phyloP scores from a whole-genome alignment of 2,888 invertebrate genomes.

The Deilephila elpenor region DNA sequence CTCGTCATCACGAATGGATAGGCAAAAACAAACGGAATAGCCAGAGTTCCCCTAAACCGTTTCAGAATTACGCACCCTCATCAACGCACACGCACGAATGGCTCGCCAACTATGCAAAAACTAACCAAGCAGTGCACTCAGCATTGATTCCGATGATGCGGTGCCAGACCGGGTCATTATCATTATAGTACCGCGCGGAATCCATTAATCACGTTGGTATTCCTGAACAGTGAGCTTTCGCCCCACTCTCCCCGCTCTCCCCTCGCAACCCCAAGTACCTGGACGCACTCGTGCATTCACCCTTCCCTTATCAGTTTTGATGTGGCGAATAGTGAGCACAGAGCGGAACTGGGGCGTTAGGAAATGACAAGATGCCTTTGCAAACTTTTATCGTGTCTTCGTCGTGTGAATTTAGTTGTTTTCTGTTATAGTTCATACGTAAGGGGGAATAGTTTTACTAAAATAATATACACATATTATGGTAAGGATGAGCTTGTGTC shows the following conservation, averaged over 20 bases:
- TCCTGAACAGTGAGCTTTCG: conserved; percentile 65
- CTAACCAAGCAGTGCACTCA: conserved; percentile 57
- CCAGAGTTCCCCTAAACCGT: conserved; percentile 43
- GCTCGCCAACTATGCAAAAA: conserved; percentile 64
- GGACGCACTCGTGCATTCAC: conserved; percentile 82
- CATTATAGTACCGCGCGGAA: conserved; percentile 75
- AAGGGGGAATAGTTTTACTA: no score
- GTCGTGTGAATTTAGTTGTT: no score
- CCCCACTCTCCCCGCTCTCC: conserved; percentile 52
- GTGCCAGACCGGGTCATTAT: conserved; percentile 76
- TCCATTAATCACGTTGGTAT: conserved; percentile 83
- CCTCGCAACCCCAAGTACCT: conserved; percentile 67
- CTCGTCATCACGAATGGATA: conserved; percentile 6
- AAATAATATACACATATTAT: no score
- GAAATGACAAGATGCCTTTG: not conserved
- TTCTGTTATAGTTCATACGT: no score
- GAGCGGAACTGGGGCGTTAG: conserved; percentile 56
- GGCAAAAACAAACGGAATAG: conserved; percentile 34
- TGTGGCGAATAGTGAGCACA: conserved; percentile 67
- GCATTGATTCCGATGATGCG: conserved; percentile 78
- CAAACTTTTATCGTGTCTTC: not conserved
- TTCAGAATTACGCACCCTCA: conserved; percentile 43
- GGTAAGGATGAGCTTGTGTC: no score
- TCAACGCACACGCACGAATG: conserved; percentile 51
- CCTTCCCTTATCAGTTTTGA: conserved; percentile 81